phyloP scores from a whole-genome alignment of 2,888 invertebrate genomes.

The Spodoptera littoralis region DNA sequence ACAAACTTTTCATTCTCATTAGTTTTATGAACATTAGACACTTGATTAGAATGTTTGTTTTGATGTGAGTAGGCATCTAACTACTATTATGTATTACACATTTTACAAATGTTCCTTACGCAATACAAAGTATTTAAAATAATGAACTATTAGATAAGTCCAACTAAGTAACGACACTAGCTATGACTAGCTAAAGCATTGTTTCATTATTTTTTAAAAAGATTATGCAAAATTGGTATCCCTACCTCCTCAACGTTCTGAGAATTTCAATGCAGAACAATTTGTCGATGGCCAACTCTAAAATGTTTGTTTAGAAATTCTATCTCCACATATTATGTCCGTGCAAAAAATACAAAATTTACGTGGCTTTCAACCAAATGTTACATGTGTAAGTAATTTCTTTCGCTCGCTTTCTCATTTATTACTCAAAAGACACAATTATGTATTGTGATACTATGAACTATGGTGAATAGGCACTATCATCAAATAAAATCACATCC shows the following conservation, averaged over 20 bases:
- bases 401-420: constrained; percentile 65
- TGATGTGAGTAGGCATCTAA: neutral
- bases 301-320: constrained; percentile 64
- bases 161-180: too few relatives aligned
- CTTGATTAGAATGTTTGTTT: constrained; percentile 17
- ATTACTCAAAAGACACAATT: constrained; percentile 50
- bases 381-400: constrained; percentile 55
- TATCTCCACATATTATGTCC: constrained; percentile 50
- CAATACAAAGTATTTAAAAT: too few relatives aligned
- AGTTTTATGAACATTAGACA: constrained; percentile 16
- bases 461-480: neutral
- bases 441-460: constrained; percentile 16
- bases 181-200: too few relatives aligned
- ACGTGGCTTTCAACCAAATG: constrained; percentile 60
- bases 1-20: constrained; percentile 31
- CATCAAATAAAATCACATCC: neutral
- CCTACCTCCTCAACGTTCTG: neutral
- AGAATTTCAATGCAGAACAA: constrained; percentile 6
- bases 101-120: too few relatives aligned
- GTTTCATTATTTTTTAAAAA: too few relatives aligned
- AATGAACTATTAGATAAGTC: too few relatives aligned
- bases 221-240: too few relatives aligned
- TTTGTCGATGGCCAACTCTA: constrained; percentile 21
- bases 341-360: constrained; percentile 57
- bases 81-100: too few relatives aligned